Evolutionary conservation across 2,888 invertebrate species (phyloP), one percentile per base, ranked within the genome.

Genomic region (Trypoxylon attenuatum): DNA sequence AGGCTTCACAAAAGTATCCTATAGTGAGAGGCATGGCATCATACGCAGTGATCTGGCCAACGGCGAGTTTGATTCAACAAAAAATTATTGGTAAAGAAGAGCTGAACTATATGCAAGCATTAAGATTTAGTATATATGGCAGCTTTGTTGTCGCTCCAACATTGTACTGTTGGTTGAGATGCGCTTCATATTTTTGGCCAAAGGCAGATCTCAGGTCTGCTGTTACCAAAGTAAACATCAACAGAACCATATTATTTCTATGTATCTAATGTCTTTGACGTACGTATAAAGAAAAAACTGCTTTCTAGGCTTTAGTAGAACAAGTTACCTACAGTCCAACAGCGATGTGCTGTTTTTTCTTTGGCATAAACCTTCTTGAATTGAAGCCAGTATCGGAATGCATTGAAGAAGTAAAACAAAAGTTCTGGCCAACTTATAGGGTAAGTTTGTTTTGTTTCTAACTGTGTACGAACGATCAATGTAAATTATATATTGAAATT

Each of bases 81-180:
- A 88, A 84, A 64, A 78, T 87, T 2, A 77, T 78, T 1, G 84
- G 85, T 23, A 83, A 84, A 10, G 76, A 86, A n/a, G 77, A 87
- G 57, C 55, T 87, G 8, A 85, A 87, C 69, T 84, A 84, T 19
- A 51, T 72, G 86, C 90, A 93, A 82, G 91, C 92, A 70, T 87
- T 91, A 29, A 89, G 94, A 64, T 96, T 93, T 87, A 92, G 94
- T 79, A 79, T 94, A 49, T 95, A 93, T 85, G 95, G 95, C n/a
- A 91, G 93, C 5, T 90, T 93, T 46, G 94, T 93, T 85, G 94
- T 94, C 16, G 95, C 95, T 0, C 95, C 95, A 10, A 94, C 94
- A 3, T 87, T 95, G 0, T 95, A 94, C 80, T 90, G 90, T 56
- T 95, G 95, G 95, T 88, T 96, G 45, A 92, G 91, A 82, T 86